Base-by-base conservation (phyloP, 1,140 invertebrate genomes). In the Triops longicaudatus region DNA sequence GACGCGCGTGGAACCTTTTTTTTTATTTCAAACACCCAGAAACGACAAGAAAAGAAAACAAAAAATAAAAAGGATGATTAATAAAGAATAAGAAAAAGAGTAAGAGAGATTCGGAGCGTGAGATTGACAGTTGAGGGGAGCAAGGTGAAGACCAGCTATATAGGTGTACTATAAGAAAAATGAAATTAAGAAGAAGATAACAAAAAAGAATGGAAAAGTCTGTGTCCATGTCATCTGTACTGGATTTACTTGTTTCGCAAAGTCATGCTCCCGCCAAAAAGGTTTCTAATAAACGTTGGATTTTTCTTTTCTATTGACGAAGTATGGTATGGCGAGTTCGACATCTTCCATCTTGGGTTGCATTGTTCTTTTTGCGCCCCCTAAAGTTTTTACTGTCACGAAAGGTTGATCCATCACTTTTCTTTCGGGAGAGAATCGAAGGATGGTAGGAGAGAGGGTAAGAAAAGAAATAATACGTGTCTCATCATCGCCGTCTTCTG, bases 121-220 rank as follows among this genome's bases (percentile, higher is more conserved):
- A 63, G 50, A 63, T 63, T 63, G 50, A 63, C 50, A 63, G 50
- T 17, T 63, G 14, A 63, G 50, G 50, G 50, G 50, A 22, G 50
- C 50, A 63, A 63, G 50, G 50, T 63, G 50, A 63, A 63, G 50
- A 4, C 17, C 14, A 63, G 22, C 22, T 5, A 44, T 11, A 44
- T 17, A 22, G 44, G 14, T 63, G 14, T 63, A 10, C 31, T 37
- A 37, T 7, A 2, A 37, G 31, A 37, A 37, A 4, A 7, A 37
- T 4, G 31, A 2, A 37, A 7, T 7, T 4, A 7, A 37, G 31
- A 7, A 37, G 31, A 7, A 37, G 31, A 37, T 4, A 37, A 37
- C 2, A 37, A 37, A 37, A 7, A 37, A 37, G 7, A 37, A 37
- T 37, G 31, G 31, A 37, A 2, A 37, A 37, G 31, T 37, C 50